phyloP scores from a whole-genome alignment of 2,113 vertebrate species.

The Cyprinodon brontotheroides region DNA sequence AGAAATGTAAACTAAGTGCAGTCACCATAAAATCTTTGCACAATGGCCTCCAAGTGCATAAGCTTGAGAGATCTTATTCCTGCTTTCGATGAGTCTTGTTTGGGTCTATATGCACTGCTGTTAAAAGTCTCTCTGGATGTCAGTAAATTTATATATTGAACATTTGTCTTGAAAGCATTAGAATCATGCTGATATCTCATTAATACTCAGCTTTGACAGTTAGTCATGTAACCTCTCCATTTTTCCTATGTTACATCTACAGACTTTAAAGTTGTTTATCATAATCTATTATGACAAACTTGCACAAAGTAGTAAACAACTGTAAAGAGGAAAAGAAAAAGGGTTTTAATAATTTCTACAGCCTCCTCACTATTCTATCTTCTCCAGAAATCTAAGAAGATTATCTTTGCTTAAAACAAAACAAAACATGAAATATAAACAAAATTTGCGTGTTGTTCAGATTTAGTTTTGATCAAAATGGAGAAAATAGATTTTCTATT shows the following conservation, averaged over 20 bases:
- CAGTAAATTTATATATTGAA: conserved; percentile 9
- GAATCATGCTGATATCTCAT: background rate
- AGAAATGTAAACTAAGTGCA: conserved; percentile 79
- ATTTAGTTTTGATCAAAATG: too few species aligned
- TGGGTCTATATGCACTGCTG: conserved; percentile 13
- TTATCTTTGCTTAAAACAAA: too few species aligned
- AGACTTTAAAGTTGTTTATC: background rate
- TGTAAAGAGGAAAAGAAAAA: too few species aligned
- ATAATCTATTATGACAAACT: background rate
- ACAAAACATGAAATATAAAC: too few species aligned
- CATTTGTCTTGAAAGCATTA: conserved; percentile 3
- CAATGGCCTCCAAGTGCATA: conserved; percentile 46
- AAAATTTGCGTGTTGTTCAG: too few species aligned
- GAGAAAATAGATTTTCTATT: too few species aligned
- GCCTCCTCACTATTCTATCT: too few species aligned
- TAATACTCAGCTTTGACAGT: background rate
- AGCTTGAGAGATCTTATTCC: conserved; percentile 41
- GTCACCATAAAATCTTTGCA: conserved; percentile 66
- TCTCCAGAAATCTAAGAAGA: too few species aligned
- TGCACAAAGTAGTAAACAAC: background rate
- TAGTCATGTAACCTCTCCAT: background rate
- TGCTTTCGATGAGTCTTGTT: conserved; percentile 56
- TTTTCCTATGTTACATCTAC: background rate
- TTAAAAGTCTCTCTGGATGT: conserved; percentile 11
- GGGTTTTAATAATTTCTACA: too few species aligned